Evolutionary conservation across 2,113 vertebrate genomes (phyloP), one percentile per base, ranked within the genome.

Genomic region (Dasyornis broadbenti): DNA sequence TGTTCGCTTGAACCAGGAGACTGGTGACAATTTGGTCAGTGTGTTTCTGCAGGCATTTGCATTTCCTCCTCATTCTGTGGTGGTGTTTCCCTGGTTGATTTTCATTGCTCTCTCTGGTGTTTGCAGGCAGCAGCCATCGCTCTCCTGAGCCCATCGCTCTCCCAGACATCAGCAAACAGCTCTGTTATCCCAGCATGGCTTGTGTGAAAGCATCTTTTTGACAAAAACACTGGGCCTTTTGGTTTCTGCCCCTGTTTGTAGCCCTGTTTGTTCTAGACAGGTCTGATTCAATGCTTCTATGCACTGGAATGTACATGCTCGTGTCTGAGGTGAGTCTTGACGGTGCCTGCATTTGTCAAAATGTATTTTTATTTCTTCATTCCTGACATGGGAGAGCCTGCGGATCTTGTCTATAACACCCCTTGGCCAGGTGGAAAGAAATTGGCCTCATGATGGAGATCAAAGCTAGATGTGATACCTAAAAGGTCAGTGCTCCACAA

Each of bases 341-440:
- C 2, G 5, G 60, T 91, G 47, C 44, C 44, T 59, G 23, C 21
- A 5, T 91, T 82, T 82, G 44, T 75, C 61, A 75, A 72, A 91
- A 57, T 23, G 19, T 39, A 35, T 75, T 79, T 82, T 65, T 77
- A 61, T 66, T 42, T 18, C 75, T 82, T 80, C 0, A 1, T 73
- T 81, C 26, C 71, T 93, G 24, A 63, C 23, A 10, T 3, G 4
- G n/a, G 37, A 35, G 65, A 70, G 16, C 37, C 68, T 85, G 11
- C 3, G 27, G 68, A 45, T 86, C 56, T 64, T 7, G 27, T 63
- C 28, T 71, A 6, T 70, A 54, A 42, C 0, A 4, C 20, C 44
- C 13, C 63, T 87, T 30, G 4, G 39, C 54, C 79, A 89, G 71
- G 88, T 90, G 76, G 72, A 92, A 64, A 80, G 64, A 92, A 90